These are phyloP conservation scores for Scalopus aquaticus DNA, from an alignment of 2,113 vertebrate species.

Conservation along the genomic window DNA sequence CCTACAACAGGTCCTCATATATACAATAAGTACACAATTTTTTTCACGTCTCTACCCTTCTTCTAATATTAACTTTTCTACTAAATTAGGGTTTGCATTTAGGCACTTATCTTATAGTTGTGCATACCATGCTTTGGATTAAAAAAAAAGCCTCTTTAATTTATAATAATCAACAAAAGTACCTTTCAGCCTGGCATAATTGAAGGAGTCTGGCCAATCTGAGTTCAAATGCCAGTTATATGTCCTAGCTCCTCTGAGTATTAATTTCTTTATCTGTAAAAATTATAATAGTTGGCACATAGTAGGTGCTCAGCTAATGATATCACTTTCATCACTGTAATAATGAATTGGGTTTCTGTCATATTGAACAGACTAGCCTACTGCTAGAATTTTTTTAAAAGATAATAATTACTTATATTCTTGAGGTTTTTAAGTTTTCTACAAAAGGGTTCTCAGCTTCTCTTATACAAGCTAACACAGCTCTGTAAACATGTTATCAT, in stretches of 20 bases:
- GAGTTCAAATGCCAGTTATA: neutral
- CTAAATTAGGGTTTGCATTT: neutral
- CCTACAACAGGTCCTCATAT: neutral
- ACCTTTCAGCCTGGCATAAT: neutral
- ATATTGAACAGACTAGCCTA: neutral
- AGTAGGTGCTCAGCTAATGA: neutral
- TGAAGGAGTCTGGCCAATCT: neutral
- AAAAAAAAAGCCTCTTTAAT: neutral
- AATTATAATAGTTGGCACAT: neutral
- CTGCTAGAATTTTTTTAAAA: constrained; percentile 15
- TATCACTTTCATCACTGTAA: neutral
- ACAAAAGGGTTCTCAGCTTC: neutral
- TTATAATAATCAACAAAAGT: constrained; percentile 1
- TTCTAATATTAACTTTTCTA: neutral
- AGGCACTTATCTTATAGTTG: neutral
- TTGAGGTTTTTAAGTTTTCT: constrained; percentile 12
- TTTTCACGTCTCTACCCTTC: neutral
- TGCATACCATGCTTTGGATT: neutral
- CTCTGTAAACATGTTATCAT: neutral
- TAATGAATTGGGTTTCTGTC: neutral
- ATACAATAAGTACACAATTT: neutral
- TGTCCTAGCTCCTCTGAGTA: neutral
- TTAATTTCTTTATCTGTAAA: neutral
- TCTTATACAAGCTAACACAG: neutral
- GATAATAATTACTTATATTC: neutral